A percentile compares a stretch with the other conserved stretches of the same genome.
Evolutionary conservation across 2,113 vertebrate species (phyloP).

Genomic region (Gallinago jamesoni): DNA sequence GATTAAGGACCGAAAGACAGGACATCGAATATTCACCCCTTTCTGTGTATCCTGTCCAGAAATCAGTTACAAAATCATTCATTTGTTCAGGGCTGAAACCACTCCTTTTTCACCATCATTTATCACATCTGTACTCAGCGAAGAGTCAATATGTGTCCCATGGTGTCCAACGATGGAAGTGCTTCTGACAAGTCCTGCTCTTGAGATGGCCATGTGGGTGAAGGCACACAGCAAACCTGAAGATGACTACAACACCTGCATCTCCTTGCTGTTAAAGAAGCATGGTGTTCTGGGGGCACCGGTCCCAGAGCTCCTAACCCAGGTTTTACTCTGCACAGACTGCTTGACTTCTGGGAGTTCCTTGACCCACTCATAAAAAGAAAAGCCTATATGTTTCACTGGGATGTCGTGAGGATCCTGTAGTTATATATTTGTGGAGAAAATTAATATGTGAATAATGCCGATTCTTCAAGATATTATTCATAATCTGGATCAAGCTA

Average conservation of each 20-base stretch:
- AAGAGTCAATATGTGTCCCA: fast-evolving
- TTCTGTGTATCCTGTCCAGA: not conserved
- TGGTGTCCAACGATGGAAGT: not conserved
- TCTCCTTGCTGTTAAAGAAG: not conserved
- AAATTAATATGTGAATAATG: not conserved
- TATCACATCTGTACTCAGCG: not conserved
- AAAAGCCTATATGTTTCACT: not conserved
- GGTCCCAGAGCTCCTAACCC: fast-evolving
- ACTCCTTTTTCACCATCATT: fast-evolving
- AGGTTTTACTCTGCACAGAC: not conserved
- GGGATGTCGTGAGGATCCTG: not conserved
- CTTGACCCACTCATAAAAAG: not conserved
- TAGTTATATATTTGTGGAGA: not conserved
- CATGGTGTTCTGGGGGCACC: fast-evolving
- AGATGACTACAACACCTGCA: not conserved
- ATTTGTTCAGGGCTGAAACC: not conserved
- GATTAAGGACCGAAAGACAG: not conserved
- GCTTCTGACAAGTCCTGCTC: not conserved
- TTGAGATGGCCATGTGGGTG: no score
- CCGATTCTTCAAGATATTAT: not conserved
- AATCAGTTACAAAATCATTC: not conserved
- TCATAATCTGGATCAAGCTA: not conserved
- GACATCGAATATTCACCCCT: not conserved
- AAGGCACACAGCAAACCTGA: not conserved
- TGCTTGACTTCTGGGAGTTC: not conserved